Percentiles rank a stretch among this genome's conserved stretches.
Conservation (phyloP, 2,888 invertebrate genomes). For the Exocentrus adspersus region DNA sequence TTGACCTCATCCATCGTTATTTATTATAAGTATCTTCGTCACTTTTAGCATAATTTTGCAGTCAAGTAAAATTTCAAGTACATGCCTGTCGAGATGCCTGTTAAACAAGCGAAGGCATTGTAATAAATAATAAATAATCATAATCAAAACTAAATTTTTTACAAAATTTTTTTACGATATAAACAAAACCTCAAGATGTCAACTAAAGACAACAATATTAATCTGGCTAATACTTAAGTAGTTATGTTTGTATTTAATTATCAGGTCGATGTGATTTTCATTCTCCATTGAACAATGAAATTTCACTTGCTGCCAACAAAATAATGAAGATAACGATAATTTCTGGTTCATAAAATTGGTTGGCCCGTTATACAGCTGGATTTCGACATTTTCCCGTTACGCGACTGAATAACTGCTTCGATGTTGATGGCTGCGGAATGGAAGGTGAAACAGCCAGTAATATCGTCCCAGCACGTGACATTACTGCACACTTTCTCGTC, state of each 20-base stretch:
- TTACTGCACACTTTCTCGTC: neutral
- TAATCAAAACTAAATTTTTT: too few species aligned
- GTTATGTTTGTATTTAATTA: neutral
- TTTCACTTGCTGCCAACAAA: constrained; percentile 18
- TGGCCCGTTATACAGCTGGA: constrained; percentile 7
- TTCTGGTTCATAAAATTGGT: constrained; percentile 10
- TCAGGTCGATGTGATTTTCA: neutral
- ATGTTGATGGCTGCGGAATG: neutral
- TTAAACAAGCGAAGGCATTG: too few species aligned
- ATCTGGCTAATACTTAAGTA: too few species aligned
- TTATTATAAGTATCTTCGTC: too few species aligned
- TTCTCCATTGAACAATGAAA: constrained; percentile 12
- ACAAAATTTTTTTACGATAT: too few species aligned
- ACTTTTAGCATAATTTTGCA: too few species aligned
- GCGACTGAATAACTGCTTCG: constrained; percentile 5
- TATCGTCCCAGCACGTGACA: neutral
- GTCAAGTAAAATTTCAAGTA: too few species aligned
- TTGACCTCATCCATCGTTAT: too few species aligned
- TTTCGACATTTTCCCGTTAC: constrained; percentile 16
- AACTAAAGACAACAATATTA: too few species aligned
- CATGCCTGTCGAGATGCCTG: too few species aligned
- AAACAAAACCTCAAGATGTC: too few species aligned
- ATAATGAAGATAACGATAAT: constrained; percentile 10
- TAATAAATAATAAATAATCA: too few species aligned
- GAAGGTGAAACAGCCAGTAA: neutral